Conservation (phyloP, 1,140 invertebrate genomes). For the Aphidius ervi region DNA sequence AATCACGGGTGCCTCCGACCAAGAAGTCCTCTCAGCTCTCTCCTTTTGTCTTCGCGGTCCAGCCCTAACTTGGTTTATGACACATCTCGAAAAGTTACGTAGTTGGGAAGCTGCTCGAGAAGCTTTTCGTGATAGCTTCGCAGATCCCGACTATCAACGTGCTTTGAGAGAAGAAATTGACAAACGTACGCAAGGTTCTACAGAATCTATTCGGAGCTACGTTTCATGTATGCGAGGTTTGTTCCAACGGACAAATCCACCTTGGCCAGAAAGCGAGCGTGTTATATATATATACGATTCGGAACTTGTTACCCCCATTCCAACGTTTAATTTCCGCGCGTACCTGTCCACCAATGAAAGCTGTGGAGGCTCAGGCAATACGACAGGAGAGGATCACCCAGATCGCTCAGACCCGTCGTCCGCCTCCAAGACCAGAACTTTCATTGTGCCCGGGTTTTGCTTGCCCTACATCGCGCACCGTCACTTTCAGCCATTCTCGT, state of each 20-base stretch:
- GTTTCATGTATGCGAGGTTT: not conserved
- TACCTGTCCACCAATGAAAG: not conserved
- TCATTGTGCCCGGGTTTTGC: slow-evolving; percentile 7
- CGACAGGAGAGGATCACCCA: too few species aligned
- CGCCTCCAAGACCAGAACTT: not conserved
- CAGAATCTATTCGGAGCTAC: not conserved
- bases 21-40: too few species aligned
- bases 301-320: not conserved
- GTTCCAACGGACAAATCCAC: not conserved
- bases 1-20: too few species aligned
- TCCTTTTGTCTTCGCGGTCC: not conserved
- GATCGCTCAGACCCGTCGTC: too few species aligned
- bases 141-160: too few species aligned
- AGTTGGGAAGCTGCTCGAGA: too few species aligned
- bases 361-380: not conserved
- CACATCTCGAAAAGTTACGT: too few species aligned
- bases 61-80: not conserved
- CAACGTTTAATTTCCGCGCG: not conserved
- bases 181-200: too few species aligned
- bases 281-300: not conserved
- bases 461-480: not conserved
- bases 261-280: not conserved
- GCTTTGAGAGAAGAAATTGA: too few species aligned
- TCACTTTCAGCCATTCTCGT: too few species aligned
- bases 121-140: too few species aligned